Base-by-base conservation (phyloP, 2,797 vertebrate genomes). In the Dromococcyx pavoninus region DNA sequence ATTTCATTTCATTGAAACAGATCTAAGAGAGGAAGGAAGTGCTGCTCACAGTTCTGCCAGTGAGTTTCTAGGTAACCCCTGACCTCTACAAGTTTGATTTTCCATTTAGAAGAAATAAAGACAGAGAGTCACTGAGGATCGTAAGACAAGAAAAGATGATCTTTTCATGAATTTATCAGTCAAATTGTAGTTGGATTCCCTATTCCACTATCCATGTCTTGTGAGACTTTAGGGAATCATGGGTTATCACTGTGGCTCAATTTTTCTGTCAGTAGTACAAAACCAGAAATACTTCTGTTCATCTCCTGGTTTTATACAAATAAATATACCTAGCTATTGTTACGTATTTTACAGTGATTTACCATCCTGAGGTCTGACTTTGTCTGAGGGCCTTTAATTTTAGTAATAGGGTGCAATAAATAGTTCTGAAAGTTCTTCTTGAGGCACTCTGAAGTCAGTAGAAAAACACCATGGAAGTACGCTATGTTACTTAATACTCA, bases 11-110 rank as follows among this genome's bases (percentile, higher is more conserved):
- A 28, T 32, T 91, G 71, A 84, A 88, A 73, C 6, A 84, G 58
- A 86, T 93, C 86, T 94, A 82, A 95, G 88, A 62, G 50, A 83
- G 70, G 70, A 88, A 93, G 88, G 73, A 91, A 93, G 62, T 72
- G 41, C 50, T 86, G 16, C 72, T 95, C 65, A 41, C n/a, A 88
- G 46, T 88, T 92, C 69, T 89, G 51, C 51, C 54, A 62, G 33
- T 19, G 2, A 88, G 27, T 75, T 94, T 75, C 33, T 62, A 50
- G 74, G 46, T 87, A 61, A 75, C 24, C 9, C 46, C 50, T 93
- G 75, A 93, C 43, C 77, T 88, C 61, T 65, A 53, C 22, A 17
- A 66, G 67, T 81, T 56, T 84, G 39, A 71, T 76, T 92, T 88
- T 33, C 18, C 80, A 51, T 54, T 88, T 88, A 80, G 43, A 86